Base-by-base conservation (phyloP, 1,140 invertebrate species). In the Vanessa atalanta region DNA sequence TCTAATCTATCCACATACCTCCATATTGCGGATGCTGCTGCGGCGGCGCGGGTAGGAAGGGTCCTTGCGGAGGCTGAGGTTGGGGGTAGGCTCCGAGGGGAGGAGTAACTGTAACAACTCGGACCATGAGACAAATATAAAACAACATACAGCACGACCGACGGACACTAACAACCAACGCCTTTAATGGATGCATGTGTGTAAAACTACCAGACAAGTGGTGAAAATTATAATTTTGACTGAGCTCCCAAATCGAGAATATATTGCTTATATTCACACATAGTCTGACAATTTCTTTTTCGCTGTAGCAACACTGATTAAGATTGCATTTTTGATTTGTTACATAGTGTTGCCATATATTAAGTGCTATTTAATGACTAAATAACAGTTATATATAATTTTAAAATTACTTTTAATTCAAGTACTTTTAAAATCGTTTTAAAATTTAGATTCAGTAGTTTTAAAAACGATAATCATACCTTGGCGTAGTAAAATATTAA, bases 81-180 rank as follows among this genome's bases (percentile, higher is more conserved):
- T 92, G 91, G 8, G 93, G 92, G 85, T 93, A 93, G 53, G 93
- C 93, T 79, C 93, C 92, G 51, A 93, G 88, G 47, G 92, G 93
- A 20, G 93, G 93, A 12, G 93, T 91, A 57, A 93, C 93, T 93
- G 93, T 77, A 93, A 93, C 90, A 91, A 93, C 83, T 80, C 37
- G 61, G 15, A 48, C 60, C 55, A 65, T 80, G 43, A 80, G 14
- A 51, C 65, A 16, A n/a, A 50, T 53, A 31, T 51, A 57, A 63
- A 3, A 61, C 72, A 71, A 65, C 65, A 72, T 23, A 60, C 51
- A 61, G 71, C 76, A 76, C 75, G 75, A 73, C 77, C 55, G 63
- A 65, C 73, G 64, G 65, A 31, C 67, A 77, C 65, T 60, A 72
- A 79, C 76, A 75, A 72, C 23, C 61, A 12, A 79, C 47, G 26